Conservation (phyloP, 2,797 vertebrate species). For the Neopelma chrysocephalum region DNA sequence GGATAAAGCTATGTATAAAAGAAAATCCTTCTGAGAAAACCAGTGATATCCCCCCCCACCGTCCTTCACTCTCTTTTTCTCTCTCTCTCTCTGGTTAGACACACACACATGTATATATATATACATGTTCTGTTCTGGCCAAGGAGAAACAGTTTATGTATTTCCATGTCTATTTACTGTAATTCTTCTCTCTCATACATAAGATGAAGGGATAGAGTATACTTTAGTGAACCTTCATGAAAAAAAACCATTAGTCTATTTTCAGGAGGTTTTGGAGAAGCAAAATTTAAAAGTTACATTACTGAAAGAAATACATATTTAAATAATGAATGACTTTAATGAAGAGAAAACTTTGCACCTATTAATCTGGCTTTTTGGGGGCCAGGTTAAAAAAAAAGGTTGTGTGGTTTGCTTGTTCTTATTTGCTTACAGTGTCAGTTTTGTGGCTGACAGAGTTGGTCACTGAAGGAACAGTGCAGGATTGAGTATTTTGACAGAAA, state of each 20-base stretch:
- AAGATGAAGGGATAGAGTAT: constrained; percentile 31
- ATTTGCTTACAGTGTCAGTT: neutral
- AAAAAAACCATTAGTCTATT: constrained; percentile 47
- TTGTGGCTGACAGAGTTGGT: neutral
- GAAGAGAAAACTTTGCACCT: neutral
- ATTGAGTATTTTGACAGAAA: neutral
- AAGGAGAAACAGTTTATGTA: constrained; percentile 61
- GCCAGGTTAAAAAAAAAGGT: fast-evolving
- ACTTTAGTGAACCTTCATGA: constrained; percentile 11
- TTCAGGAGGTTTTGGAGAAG: neutral
- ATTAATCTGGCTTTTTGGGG: neutral
- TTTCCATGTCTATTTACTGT: constrained; percentile 58
- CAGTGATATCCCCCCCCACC: constrained; percentile 51
- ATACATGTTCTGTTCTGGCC: neutral
- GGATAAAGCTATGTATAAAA: constrained; percentile 81
- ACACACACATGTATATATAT: neutral
- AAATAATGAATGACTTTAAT: neutral
- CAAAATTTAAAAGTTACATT: neutral
- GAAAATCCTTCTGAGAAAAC: constrained; percentile 79
- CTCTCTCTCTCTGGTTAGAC: neutral
- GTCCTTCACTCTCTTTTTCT: neutral
- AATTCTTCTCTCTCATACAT: constrained; percentile 53
- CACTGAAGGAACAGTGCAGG: neutral
- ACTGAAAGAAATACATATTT: constrained; percentile 23
- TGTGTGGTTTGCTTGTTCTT: neutral